Conservation (phyloP, 2,797 vertebrate species). For the Dromococcyx pavoninus region DNA sequence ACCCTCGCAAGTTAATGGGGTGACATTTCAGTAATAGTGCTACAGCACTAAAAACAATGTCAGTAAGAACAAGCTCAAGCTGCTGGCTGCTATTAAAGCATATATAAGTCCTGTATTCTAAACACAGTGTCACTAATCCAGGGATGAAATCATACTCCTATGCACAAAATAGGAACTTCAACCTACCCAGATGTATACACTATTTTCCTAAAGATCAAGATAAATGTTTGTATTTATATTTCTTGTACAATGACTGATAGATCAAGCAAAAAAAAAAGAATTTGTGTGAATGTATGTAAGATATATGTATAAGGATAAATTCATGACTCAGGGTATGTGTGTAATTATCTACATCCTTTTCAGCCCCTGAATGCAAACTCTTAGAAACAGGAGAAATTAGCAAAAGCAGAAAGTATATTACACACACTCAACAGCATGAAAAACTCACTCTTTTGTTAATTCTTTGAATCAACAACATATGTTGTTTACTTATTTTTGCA, state of each 20-base stretch:
- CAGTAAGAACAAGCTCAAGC: background rate
- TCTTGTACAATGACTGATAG: background rate
- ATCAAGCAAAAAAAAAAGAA: background rate
- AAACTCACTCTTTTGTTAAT: background rate
- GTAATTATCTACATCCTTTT: conserved; percentile 11
- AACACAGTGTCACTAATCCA: background rate
- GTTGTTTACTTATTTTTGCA: conserved; percentile 64
- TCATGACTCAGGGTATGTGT: background rate
- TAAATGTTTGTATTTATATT: background rate
- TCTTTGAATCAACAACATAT: conserved; percentile 63
- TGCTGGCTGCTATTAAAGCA: background rate
- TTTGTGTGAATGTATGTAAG: background rate
- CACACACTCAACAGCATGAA: background rate
- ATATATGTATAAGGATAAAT: conserved; percentile 29
- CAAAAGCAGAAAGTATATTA: background rate
- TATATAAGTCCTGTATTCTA: background rate
- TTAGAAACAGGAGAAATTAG: conserved; percentile 26
- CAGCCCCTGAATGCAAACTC: conserved; percentile 42
- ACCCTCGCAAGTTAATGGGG: background rate
- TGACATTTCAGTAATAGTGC: background rate
- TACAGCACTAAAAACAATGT: background rate
- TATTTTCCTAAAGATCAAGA: background rate
- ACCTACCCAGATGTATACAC: background rate
- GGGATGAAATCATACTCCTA: background rate
- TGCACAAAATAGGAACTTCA: background rate